These are phyloP conservation scores for Acrobasis consociella DNA, from an alignment of 2,888 invertebrate species.

Conservation along the genomic window DNA sequence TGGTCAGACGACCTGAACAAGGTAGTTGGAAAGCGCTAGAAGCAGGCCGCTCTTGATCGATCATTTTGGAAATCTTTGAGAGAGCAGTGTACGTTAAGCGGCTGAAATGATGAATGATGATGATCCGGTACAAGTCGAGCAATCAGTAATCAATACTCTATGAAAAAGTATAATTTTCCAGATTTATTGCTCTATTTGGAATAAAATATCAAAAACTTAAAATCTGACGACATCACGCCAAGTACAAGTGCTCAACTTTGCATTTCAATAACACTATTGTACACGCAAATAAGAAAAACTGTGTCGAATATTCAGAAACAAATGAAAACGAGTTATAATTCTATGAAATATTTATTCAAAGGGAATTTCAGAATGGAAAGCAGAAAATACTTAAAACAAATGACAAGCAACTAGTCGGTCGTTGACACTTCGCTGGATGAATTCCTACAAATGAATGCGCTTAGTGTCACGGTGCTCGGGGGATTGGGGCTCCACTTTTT, in stretches of 20 bases:
- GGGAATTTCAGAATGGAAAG: background rate
- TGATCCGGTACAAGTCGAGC: too few relatives aligned
- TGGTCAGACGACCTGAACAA: too few relatives aligned
- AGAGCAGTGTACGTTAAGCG: too few relatives aligned
- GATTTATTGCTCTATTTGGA: too few relatives aligned
- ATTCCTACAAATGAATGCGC: slow-evolving; percentile 2
- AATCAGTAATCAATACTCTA: too few relatives aligned
- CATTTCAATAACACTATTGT: background rate
- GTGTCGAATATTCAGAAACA: background rate
- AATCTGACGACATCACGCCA: background rate
- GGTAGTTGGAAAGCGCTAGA: too few relatives aligned
- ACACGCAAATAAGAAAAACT: background rate
- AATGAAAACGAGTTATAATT: background rate
- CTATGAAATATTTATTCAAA: background rate
- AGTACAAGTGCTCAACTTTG: background rate
- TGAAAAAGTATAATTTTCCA: too few relatives aligned
- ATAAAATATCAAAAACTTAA: background rate
- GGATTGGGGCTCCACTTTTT: slow-evolving; percentile 1
- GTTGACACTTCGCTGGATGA: slow-evolving; percentile 9
- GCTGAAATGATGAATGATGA: too few relatives aligned
- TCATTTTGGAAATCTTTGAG: too few relatives aligned
- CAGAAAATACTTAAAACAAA: background rate
- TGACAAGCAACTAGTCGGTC: slow-evolving; percentile 8
- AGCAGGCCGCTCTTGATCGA: too few relatives aligned
- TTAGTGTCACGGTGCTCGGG: slow-evolving; percentile 4